These are phyloP conservation scores for Matsumyia berberina DNA, from an alignment of 2,888 invertebrate genomes.

Conservation along the genomic window DNA sequence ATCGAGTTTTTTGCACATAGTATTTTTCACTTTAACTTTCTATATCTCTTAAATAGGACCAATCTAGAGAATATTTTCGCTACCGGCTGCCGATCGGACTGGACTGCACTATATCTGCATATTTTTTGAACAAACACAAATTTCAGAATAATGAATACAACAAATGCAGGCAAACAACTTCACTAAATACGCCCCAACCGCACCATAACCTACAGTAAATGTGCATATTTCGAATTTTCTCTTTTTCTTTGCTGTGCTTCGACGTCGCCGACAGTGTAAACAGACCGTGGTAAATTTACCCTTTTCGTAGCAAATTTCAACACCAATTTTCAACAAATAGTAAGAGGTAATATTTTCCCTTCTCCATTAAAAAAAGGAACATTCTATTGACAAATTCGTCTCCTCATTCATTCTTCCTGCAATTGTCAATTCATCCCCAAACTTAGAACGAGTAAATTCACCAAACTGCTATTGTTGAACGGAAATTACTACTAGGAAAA, in stretches of 20 bases:
- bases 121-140: slow-evolving; percentile 44
- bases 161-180: slow-evolving; percentile 53
- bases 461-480: too few relatives aligned
- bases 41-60: slow-evolving; percentile 37
- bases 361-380: too few relatives aligned
- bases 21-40: background rate
- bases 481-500: too few relatives aligned
- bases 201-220: slow-evolving; percentile 61
- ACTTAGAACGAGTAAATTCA: too few relatives aligned
- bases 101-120: slow-evolving; percentile 8
- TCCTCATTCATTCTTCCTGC: too few relatives aligned
- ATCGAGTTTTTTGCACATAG: slow-evolving; percentile 52
- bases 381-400: too few relatives aligned
- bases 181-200: slow-evolving; percentile 58
- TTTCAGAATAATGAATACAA: slow-evolving; percentile 59
- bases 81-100: slow-evolving; percentile 7
- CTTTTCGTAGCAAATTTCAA: too few relatives aligned
- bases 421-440: too few relatives aligned
- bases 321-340: too few relatives aligned
- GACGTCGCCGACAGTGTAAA: slow-evolving; percentile 14
- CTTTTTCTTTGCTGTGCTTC: slow-evolving; percentile 23
- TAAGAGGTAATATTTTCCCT: too few relatives aligned
- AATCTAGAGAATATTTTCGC: slow-evolving; percentile 13
- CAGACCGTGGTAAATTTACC: too few relatives aligned
- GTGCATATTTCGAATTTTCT: slow-evolving; percentile 54